Evolutionary conservation across 1,140 invertebrate species (phyloP).

Genomic region (Maniola jurtina): DNA sequence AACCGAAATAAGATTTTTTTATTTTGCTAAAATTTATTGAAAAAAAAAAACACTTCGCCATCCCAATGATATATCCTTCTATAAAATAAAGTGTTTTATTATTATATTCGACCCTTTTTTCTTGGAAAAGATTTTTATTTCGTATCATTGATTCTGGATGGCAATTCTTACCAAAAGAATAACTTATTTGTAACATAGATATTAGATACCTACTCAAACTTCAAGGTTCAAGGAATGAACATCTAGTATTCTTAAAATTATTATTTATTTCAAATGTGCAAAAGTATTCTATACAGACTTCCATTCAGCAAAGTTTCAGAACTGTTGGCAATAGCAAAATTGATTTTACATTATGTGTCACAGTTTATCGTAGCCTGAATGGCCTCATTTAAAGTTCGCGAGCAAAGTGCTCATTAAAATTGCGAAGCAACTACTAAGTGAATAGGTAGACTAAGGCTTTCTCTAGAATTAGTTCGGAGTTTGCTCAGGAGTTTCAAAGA

Average conservation of each 20-base stretch:
- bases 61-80: too few species aligned
- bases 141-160: too few species aligned
- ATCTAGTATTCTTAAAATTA: too few species aligned
- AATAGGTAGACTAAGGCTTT: conserved; percentile 15
- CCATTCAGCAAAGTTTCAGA: neutral
- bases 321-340: conserved; percentile 12
- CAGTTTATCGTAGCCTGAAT: conserved; percentile 15
- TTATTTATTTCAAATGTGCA: too few species aligned
- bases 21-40: too few species aligned
- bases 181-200: neutral
- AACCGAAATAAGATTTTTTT: too few species aligned
- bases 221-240: neutral
- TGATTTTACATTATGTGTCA: conserved; percentile 13
- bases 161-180: too few species aligned
- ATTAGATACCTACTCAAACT: too few species aligned
- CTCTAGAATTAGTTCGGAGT: conserved; percentile 8
- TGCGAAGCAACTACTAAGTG: conserved; percentile 12
- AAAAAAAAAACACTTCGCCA: too few species aligned
- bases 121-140: too few species aligned
- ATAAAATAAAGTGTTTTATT: too few species aligned
- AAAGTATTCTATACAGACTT: neutral
- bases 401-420: conserved; percentile 19
- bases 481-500: neutral
- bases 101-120: too few species aligned
- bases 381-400: conserved; percentile 17